A percentile compares a stretch with the other conserved stretches of the same genome.
Conservation (phyloP, 2,888 invertebrate species). For the Chrysolina haemoptera region DNA sequence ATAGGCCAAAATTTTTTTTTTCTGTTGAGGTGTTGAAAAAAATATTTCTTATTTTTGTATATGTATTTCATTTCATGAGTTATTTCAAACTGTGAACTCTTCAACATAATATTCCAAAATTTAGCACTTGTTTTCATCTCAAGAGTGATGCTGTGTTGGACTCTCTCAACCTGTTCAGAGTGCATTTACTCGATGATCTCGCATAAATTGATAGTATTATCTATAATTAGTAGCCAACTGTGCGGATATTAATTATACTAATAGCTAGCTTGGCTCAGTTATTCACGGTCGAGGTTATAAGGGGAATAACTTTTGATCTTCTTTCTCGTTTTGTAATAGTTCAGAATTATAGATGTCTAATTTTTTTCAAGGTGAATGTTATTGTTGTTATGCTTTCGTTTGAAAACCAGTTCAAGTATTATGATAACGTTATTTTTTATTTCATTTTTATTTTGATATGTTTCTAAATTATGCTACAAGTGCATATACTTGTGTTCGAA, state of each 20-base stretch:
- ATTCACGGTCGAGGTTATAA: slow-evolving; percentile 32
- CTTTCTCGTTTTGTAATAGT: slow-evolving; percentile 1
- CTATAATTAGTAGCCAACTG: slow-evolving; percentile 32
- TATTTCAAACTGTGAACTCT: no score
- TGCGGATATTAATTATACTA: slow-evolving; percentile 30
- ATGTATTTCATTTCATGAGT: no score
- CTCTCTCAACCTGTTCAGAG: slow-evolving; percentile 6
- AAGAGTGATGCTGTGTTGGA: neutral
- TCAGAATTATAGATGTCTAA: neutral
- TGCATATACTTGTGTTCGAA: no score
- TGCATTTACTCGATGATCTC: neutral
- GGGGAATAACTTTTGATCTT: slow-evolving; percentile 25
- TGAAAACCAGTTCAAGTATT: neutral
- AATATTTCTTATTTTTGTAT: no score
- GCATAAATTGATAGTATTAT: slow-evolving; percentile 31
- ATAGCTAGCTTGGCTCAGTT: slow-evolving; percentile 27
- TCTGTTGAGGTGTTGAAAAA: no score
- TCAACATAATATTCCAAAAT: no score
- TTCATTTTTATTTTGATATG: no score
- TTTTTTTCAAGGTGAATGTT: neutral
- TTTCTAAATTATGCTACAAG: no score
- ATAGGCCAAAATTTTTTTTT: no score
- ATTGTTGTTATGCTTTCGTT: neutral
- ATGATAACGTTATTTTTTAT: no score
- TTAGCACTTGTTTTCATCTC: neutral